A percentile compares a stretch with the other conserved stretches of the same genome.
These are phyloP conservation scores for Monopis laevigella DNA, from an alignment of 2,888 invertebrate genomes.

Conservation along the genomic window DNA sequence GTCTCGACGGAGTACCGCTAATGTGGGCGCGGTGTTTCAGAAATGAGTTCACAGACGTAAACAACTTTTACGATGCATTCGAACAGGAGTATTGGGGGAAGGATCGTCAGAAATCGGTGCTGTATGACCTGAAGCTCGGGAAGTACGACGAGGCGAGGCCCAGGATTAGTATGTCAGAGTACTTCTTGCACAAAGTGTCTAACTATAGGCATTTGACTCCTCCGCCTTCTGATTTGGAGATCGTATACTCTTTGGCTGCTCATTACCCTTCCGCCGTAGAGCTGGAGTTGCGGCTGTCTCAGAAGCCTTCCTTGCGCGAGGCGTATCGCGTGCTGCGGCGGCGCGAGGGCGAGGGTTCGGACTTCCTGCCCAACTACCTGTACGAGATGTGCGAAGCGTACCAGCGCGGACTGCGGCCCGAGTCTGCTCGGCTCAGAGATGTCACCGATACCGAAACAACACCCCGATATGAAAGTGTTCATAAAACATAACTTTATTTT, in stretches of 20 bases:
- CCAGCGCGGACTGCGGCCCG: constrained; percentile 48
- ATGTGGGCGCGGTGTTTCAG: constrained; percentile 60
- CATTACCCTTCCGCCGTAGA: constrained; percentile 57
- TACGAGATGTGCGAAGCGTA: constrained; percentile 62
- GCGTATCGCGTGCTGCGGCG: constrained; percentile 54
- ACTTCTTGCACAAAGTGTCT: constrained; percentile 56
- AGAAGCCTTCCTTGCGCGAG: constrained; percentile 55
- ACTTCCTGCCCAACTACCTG: constrained; percentile 57
- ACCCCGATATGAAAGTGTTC: too few species aligned
- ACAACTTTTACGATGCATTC: constrained; percentile 45
- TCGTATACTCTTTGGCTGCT: constrained; percentile 55
- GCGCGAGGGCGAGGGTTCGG: constrained; percentile 49
- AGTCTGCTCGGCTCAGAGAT: constrained; percentile 41
- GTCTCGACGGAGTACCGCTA: constrained; percentile 51
- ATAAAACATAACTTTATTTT: too few species aligned
- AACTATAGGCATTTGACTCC: constrained; percentile 53
- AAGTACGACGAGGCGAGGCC: constrained; percentile 47
- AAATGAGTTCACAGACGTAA: constrained; percentile 41
- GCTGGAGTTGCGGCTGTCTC: constrained; percentile 52
- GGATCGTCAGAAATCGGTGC: constrained; percentile 50
- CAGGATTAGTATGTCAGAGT: constrained; percentile 54
- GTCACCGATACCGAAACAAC: constrained; percentile 24
- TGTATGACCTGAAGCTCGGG: constrained; percentile 56
- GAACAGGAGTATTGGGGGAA: constrained; percentile 59
- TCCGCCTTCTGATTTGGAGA: constrained; percentile 57